A percentile compares a stretch with the other conserved stretches of the same genome.
Evolutionary conservation across 2,113 vertebrate species (phyloP).

Genomic region (Gallinago paraguaiae): DNA sequence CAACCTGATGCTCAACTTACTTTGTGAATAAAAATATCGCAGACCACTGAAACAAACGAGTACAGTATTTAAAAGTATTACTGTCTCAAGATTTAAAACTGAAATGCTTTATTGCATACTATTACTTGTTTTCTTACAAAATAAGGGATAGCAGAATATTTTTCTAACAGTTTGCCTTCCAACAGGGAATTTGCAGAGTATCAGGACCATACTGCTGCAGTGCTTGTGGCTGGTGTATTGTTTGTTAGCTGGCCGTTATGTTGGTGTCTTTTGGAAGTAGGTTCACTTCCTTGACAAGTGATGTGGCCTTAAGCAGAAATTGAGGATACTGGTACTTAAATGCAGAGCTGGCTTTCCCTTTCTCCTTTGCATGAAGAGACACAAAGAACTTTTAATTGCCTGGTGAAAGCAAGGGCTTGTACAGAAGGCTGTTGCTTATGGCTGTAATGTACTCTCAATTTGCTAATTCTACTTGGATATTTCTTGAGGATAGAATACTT

Average conservation of each 20-base stretch:
- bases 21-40: background rate
- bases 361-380: background rate
- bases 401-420: background rate
- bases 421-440: background rate
- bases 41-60: background rate
- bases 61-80: constrained; percentile 3
- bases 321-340: constrained; percentile 15
- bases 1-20: background rate
- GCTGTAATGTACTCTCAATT: background rate
- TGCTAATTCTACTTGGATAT: background rate
- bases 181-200: background rate
- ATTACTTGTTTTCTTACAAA: background rate
- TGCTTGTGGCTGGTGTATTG: background rate
- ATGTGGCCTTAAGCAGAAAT: constrained; percentile 6
- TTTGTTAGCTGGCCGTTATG: background rate
- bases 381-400: background rate
- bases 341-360: constrained; percentile 36
- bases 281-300: background rate
- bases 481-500: background rate
- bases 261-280: background rate
- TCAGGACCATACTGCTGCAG: background rate
- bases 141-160: background rate
- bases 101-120: background rate
- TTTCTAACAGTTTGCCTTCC: background rate
- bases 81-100: background rate